Percentiles rank a stretch among this genome's conserved stretches.
phyloP scores from a whole-genome alignment of 1,140 invertebrate genomes.

The Listronotus oregonensis region DNA sequence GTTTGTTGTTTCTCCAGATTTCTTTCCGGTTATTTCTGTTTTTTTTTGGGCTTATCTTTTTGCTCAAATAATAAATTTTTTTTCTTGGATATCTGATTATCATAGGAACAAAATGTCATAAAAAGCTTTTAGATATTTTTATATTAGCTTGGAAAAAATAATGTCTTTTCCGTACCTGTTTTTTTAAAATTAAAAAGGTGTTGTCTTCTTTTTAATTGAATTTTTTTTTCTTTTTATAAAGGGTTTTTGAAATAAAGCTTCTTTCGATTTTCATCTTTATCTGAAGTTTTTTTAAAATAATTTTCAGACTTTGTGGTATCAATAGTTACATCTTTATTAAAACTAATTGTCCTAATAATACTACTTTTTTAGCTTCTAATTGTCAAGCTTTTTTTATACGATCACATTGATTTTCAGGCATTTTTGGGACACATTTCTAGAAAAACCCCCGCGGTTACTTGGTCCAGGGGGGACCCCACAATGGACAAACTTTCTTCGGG shows the following conservation, averaged over 20 bases:
- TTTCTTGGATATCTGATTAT: slow-evolving; percentile 4
- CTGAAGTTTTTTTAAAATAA: no score
- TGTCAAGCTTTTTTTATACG: slow-evolving; percentile 33
- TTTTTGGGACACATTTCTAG: neutral
- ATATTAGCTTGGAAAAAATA: slow-evolving; percentile 51
- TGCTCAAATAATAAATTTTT: slow-evolving; percentile 32
- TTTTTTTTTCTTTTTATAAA: neutral
- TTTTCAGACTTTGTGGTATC: slow-evolving; percentile 3
- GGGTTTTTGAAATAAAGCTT: neutral
- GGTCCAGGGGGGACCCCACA: neutral
- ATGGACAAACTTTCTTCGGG: neutral
- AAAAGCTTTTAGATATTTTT: slow-evolving; percentile 47
- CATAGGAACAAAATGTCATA: slow-evolving; percentile 29
- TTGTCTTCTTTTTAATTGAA: neutral
- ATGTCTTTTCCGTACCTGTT: slow-evolving; percentile 52
- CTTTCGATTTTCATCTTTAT: neutral
- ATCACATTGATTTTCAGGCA: slow-evolving; percentile 17
- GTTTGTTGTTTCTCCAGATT: no score
- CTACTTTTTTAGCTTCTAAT: slow-evolving; percentile 28
- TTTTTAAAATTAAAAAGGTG: slow-evolving; percentile 34
- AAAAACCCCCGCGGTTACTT: no score
- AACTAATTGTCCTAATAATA: slow-evolving; percentile 15
- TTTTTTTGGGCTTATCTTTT: slow-evolving; percentile 11
- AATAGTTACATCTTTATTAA: slow-evolving; percentile 6
- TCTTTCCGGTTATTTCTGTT: no score